phyloP scores from a whole-genome alignment of 2,888 invertebrate species.

The Platycnemis pennipes region DNA sequence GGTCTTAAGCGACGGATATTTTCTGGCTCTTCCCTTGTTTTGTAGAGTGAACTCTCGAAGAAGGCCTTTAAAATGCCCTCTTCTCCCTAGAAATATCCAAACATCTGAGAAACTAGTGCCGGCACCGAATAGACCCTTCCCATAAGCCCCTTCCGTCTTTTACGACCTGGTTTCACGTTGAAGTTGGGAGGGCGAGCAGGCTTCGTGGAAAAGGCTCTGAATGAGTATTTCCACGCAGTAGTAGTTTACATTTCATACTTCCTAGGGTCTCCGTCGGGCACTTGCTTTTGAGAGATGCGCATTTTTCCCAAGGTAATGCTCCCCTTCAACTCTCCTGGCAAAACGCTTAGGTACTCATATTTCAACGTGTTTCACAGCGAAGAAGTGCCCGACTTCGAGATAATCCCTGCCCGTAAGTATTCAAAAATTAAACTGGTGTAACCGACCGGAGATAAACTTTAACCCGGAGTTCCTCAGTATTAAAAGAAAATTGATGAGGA shows the following conservation, averaged over 20 bases:
- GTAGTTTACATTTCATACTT: background rate
- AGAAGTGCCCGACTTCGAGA: background rate
- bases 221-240: background rate
- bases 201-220: background rate
- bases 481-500: too few relatives aligned
- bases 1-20: background rate
- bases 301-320: background rate
- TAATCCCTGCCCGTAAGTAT: background rate
- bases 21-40: background rate
- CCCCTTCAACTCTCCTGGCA: background rate
- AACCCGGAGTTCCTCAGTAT: too few relatives aligned
- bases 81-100: background rate
- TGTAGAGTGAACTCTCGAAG: background rate
- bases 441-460: background rate
- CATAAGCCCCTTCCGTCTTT: background rate
- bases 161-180: background rate
- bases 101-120: slow-evolving; percentile 4
- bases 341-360: background rate
- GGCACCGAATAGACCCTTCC: background rate
- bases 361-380: background rate
- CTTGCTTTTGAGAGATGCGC: background rate
- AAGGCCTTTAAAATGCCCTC: background rate
- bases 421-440: background rate
- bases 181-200: background rate
- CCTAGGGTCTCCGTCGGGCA: background rate